phyloP scores from a whole-genome alignment of 2,797 vertebrate species.

The Enteromius trimaculatus region DNA sequence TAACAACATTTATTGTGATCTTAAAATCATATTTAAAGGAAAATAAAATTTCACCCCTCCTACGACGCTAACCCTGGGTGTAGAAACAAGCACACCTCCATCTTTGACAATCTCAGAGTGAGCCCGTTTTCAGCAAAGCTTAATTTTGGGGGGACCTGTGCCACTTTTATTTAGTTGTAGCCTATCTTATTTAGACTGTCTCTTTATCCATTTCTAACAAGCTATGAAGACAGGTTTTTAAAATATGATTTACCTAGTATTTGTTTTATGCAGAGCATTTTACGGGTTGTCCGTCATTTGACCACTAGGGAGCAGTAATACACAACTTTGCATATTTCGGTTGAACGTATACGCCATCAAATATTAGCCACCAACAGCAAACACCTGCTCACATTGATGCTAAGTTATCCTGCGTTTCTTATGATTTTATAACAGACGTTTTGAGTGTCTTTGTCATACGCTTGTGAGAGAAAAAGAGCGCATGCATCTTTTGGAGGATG shows the following conservation, averaged over 20 bases:
- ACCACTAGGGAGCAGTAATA: slow-evolving; percentile 11
- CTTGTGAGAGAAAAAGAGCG: not conserved
- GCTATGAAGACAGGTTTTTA: not conserved
- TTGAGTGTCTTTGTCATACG: not conserved
- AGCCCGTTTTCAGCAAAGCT: not conserved
- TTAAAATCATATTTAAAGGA: no score
- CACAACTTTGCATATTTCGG: not conserved
- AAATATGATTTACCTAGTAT: not conserved
- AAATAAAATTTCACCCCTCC: no score
- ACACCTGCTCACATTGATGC: not conserved
- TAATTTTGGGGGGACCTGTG: not conserved
- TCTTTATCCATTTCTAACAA: not conserved
- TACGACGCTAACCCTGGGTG: no score
- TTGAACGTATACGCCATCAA: not conserved
- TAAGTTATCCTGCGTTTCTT: not conserved
- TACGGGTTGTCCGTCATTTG: not conserved
- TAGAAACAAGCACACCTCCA: not conserved
- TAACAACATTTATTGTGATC: no score
- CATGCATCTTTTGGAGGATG: not conserved
- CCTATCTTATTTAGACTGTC: not conserved
- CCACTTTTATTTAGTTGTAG: not conserved
- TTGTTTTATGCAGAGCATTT: not conserved
- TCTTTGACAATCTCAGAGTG: not conserved
- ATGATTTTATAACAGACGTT: not conserved
- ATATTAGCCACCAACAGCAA: not conserved